Base-by-base conservation (phyloP, 37 sponge, comb jelly and placozoan genomes). In the Aplysina aerophoba region DNA sequence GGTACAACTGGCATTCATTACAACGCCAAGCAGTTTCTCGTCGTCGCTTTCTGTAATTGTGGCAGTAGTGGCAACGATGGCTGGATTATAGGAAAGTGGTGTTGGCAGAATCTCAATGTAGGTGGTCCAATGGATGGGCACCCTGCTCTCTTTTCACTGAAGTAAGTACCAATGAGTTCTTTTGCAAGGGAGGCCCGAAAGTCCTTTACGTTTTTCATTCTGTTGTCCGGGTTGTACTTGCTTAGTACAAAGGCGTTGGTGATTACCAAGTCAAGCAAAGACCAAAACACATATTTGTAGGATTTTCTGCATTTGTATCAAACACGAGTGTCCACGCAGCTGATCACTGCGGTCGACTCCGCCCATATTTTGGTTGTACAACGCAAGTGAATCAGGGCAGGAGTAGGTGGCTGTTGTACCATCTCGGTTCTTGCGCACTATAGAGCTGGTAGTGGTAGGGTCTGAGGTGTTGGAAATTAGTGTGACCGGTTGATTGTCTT, bases 341-440 rank as follows among this genome's bases (percentile, higher is more conserved):
- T 87, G 87, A 59, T 81, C 87, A 28, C 34, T 57, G 20, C 25
- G 50, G 37, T 86, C 87, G 19, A 86, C 87, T 50, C 87, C 87
- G 5, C 82, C 73, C 82, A 87, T 87, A 67, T 81, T 58, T 56
- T 69, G 62, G 4, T 81, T 81, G 61, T 87, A 87, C 2, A 38
- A 3, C 4, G 24, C 24, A 17, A 85, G 35, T 20, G 62, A n/a
- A 8, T 22, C 0, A 0, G 87, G 87, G 11, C 64, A 62, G 2
- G 64, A 62, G 64, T 28, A 62, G 64, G 11, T 62, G 11, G n/a
- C 12, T 2, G 4, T n/a, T 62, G 64, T 28, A 8, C 64, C 64
- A 27, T 62, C 64, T 62, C 64, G 4, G 4, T 62, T 62, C 64
- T 62, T 62, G n/a, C 64, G n/a, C 12, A 13, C 4, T 62, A 72